Conservation (phyloP, 1,140 invertebrate species). For the Pomphorhynchus laevis region DNA sequence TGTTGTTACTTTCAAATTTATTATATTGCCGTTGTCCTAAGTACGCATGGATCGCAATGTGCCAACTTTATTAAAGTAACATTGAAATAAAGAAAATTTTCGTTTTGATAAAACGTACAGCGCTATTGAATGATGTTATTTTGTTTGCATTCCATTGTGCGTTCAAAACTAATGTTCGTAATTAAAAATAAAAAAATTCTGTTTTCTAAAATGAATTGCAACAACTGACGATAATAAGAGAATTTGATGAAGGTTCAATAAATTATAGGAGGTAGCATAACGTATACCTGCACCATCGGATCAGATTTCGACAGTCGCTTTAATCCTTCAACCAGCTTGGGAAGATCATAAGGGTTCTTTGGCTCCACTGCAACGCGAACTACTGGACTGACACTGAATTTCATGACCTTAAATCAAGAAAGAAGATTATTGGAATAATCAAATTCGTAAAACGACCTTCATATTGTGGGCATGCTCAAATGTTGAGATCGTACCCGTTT, state of each 20-base stretch:
- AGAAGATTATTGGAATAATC: not conserved
- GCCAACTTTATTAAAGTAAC: too few species aligned
- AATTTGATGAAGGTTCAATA: not conserved
- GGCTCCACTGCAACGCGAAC: constrained; percentile 95
- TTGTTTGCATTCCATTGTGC: constrained; percentile 8
- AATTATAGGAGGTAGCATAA: not conserved
- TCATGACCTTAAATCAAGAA: constrained; percentile 19
- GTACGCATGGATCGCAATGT: too few species aligned
- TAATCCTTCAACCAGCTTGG: constrained; percentile 79
- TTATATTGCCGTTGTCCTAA: too few species aligned
- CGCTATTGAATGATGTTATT: constrained; percentile 6
- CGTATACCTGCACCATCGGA: constrained; percentile 51
- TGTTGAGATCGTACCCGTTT: constrained; percentile 93
- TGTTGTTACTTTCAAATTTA: too few species aligned
- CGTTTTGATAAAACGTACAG: not conserved
- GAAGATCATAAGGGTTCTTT: constrained; percentile 89
- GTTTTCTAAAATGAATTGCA: not conserved
- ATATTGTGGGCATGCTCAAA: constrained; percentile 98
- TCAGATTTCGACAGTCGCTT: constrained; percentile 95
- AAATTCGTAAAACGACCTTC: constrained; percentile 23
- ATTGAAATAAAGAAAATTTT: not conserved
- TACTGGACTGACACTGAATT: constrained; percentile 87
- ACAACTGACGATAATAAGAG: constrained; percentile 2
- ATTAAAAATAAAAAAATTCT: constrained; percentile 9
- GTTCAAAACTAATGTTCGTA: constrained; percentile 1